phyloP scores from a whole-genome alignment of 92 coral and sea anemone genomes.

The Hydrozoanthus gracilis region DNA sequence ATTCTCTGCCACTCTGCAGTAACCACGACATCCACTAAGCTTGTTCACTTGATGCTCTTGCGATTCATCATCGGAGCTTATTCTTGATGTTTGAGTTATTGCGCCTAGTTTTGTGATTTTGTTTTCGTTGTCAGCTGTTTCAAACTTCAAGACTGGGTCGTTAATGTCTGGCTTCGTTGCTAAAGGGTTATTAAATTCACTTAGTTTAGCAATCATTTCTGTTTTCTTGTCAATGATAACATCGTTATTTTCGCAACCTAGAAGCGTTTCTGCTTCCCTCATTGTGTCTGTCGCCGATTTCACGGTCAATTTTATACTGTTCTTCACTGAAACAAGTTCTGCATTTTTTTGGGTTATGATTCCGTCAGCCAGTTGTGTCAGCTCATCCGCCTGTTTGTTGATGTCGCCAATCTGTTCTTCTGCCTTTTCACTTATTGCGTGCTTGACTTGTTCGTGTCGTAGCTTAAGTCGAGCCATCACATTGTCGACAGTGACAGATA shows the following conservation, averaged over 20 bases:
- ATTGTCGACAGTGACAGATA: conserved; percentile 7
- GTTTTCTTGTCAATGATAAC: conserved; percentile 5
- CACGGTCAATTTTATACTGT: not conserved
- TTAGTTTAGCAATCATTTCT: conserved; percentile 16
- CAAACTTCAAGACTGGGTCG: conserved; percentile 18
- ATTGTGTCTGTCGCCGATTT: not conserved
- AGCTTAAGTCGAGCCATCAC: conserved; percentile 15
- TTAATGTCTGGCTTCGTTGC: conserved; percentile 7
- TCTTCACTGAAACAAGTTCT: not conserved
- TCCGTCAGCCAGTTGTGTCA: conserved; percentile 31
- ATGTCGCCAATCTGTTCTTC: conserved; percentile 11
- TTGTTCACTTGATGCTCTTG: not conserved
- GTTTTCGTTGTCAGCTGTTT: conserved; percentile 5
- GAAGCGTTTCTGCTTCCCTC: conserved; percentile 15
- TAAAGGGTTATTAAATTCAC: not conserved
- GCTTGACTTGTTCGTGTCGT: conserved; percentile 36
- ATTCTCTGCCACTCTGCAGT: conserved; percentile 19
- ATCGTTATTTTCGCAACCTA: conserved; percentile 18
- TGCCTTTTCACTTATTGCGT: not conserved
- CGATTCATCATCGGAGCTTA: not conserved
- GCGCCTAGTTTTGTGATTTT: conserved; percentile 10
- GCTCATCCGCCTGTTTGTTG: not conserved
- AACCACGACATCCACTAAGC: not conserved
- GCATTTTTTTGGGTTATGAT: not conserved
- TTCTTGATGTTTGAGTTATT: conserved; percentile 17